Evolutionary conservation across 2,113 vertebrate species (phyloP), one percentile per base, ranked within the genome.

Genomic region (Hepsetus odoe): DNA sequence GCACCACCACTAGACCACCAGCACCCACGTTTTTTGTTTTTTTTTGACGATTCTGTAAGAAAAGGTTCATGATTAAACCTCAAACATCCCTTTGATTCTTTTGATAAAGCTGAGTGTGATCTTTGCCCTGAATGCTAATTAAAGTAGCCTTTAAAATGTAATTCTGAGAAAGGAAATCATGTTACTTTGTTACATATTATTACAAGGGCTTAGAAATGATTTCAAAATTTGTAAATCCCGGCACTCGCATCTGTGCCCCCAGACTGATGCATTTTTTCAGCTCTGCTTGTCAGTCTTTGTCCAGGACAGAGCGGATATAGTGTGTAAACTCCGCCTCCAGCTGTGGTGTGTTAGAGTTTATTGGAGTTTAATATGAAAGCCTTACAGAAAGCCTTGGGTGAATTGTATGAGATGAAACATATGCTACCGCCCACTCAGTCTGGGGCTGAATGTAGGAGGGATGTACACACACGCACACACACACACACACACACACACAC

Each of bases 351-450:
- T 73, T 74, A 20, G 26, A 44, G 59, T 72, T 79, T 72, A 46
- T 59, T 68, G 42, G 51, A 61, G 59, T n/a, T 71, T 64, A 75
- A 53, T 65, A 42, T 42, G 51, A 79, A 66, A 71, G 68, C 59
- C 42, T 67, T n/a, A 66, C 24, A 72, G 69, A 72, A 79, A 40
- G 62, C 58, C 46, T 55, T 20, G 46, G 51, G 22, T 32, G 58
- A 76, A 71, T n/a, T 71, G 66, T 79, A 32, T 56, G 59, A 79
- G 73, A 83, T 80, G 72, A 80, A 83, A 80, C 77, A 72, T 80
- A 74, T 76, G 81, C 75, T 66, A 38, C 77, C 77, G 64, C 81
- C 77, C 77, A 83, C 81, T 80, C 66, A 49, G 67, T 71, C 62
- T 72, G 58, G 44, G 53, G 59, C 68, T 82, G 69, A 64, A 65